phyloP scores from a whole-genome alignment of 2,113 vertebrate species.

The Choloepus hoffmanni region DNA sequence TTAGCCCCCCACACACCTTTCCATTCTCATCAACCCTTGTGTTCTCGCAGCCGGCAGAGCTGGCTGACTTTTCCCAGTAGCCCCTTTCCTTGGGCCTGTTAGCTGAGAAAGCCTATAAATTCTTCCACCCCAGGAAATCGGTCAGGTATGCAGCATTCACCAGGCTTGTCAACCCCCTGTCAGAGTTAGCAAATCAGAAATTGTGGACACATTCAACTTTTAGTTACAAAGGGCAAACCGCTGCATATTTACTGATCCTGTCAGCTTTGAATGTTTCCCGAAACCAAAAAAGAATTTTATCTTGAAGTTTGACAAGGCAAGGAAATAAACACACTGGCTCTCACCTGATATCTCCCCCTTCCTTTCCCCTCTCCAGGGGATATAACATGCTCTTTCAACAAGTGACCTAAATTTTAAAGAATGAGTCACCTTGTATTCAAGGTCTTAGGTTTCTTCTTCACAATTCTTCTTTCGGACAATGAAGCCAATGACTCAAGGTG shows the following conservation, averaged over 20 bases:
- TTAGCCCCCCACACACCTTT: not conserved
- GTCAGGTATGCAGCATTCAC: not conserved
- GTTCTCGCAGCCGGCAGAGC: not conserved
- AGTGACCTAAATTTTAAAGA: slow-evolving; percentile 52
- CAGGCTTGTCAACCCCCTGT: slow-evolving; percentile 48
- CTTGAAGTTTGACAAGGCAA: slow-evolving; percentile 55
- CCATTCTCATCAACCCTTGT: slow-evolving; percentile 25
- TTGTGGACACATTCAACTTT: not conserved
- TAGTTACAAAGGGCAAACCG: slow-evolving; percentile 50
- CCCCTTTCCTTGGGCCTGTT: not conserved
- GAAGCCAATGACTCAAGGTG: not conserved
- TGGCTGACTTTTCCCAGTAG: not conserved
- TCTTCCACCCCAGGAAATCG: slow-evolving; percentile 35
- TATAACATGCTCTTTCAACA: not conserved
- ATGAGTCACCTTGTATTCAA: not conserved
- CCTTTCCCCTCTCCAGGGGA: too few species aligned
- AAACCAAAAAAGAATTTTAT: slow-evolving; percentile 53
- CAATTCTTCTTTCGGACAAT: slow-evolving; percentile 34
- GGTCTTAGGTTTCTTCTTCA: not conserved
- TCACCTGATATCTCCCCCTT: not conserved
- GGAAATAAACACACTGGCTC: not conserved
- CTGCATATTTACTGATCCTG: not conserved
- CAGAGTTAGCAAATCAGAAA: slow-evolving; percentile 56
- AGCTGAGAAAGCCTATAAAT: slow-evolving; percentile 34
- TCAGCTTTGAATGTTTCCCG: slow-evolving; percentile 43